These are phyloP conservation scores for Diadema setosum DNA, from an alignment of 35 echinoderm and acorn worm species.

Conservation along the genomic window DNA sequence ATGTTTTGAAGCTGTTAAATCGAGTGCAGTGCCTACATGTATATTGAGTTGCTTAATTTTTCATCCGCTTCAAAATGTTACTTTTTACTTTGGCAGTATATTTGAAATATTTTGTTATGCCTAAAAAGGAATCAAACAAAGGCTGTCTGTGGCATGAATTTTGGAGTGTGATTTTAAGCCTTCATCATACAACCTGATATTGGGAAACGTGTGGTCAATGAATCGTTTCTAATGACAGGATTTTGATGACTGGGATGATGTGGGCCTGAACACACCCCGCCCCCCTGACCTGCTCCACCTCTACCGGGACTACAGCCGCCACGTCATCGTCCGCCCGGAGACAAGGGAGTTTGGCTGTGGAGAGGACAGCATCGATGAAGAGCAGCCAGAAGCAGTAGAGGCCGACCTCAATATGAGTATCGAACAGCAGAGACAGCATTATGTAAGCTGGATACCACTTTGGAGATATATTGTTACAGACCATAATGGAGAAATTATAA, in stretches of 20 bases:
- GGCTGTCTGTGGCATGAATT: too few species aligned
- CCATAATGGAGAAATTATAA: background rate
- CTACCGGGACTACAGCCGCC: conserved; percentile 88
- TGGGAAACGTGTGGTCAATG: background rate
- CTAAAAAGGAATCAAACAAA: too few species aligned
- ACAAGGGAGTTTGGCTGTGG: conserved; percentile 84
- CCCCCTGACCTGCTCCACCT: conserved; percentile 95
- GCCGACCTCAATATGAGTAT: conserved; percentile 74
- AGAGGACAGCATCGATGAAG: conserved; percentile 69
- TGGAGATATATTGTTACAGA: background rate
- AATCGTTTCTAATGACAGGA: conserved; percentile 35
- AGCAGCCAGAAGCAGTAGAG: conserved; percentile 89
- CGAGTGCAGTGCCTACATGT: too few species aligned
- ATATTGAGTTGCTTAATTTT: too few species aligned
- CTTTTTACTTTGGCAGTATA: too few species aligned
- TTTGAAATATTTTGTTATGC: too few species aligned
- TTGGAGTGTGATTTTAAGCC: too few species aligned
- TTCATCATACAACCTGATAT: background rate
- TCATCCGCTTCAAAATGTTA: too few species aligned
- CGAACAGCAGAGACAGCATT: conserved; percentile 84
- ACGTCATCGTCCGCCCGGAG: conserved; percentile 75
- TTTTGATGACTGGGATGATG: conserved; percentile 99
- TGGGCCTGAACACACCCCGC: conserved; percentile 83
- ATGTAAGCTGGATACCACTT: conserved; percentile 50
- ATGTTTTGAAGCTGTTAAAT: too few species aligned